A percentile compares a stretch with the other conserved stretches of the same genome.
Conservation (phyloP, 2,797 vertebrate genomes). For the Chelidonichthys spinosus region DNA sequence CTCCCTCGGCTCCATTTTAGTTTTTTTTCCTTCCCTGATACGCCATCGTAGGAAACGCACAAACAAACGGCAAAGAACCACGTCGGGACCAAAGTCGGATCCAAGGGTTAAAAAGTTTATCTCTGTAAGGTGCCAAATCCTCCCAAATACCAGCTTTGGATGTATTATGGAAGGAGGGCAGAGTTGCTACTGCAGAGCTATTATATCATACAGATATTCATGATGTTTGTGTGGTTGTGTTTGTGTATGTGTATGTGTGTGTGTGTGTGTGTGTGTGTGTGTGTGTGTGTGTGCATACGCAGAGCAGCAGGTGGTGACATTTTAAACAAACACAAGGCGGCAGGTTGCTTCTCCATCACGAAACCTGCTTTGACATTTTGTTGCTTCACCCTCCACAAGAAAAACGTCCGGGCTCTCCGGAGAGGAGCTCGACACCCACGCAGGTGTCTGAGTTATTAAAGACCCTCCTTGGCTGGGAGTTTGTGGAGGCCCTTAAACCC, state of each 20-base stretch:
- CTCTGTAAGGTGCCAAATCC: not conserved
- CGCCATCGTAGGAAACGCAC: not conserved
- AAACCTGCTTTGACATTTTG: constrained; percentile 35
- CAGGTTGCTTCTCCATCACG: constrained; percentile 37
- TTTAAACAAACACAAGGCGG: constrained; percentile 54
- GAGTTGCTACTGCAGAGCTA: no score
- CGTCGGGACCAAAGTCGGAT: not conserved
- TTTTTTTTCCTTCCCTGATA: no score
- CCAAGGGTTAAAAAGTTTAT: no score
- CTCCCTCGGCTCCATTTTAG: no score
- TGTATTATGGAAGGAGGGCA: not conserved
- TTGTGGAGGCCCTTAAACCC: constrained; percentile 16
- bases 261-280: constrained; percentile 16
- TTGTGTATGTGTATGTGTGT: not conserved
- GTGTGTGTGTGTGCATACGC: constrained; percentile 13
- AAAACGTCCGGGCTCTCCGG: not conserved
- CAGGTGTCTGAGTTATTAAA: constrained; percentile 24
- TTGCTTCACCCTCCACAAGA: constrained; percentile 16
- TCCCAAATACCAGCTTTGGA: not conserved
- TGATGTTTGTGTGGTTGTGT: constrained; percentile 3
- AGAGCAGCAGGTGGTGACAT: constrained; percentile 58
- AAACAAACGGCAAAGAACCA: not conserved
- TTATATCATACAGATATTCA: constrained; percentile 1
- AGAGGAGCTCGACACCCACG: not conserved
- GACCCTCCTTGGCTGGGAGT: not conserved